Evolutionary conservation across 2,888 invertebrate species (phyloP), one percentile per base, ranked within the genome.

Genomic region (Abrostola triplasia): DNA sequence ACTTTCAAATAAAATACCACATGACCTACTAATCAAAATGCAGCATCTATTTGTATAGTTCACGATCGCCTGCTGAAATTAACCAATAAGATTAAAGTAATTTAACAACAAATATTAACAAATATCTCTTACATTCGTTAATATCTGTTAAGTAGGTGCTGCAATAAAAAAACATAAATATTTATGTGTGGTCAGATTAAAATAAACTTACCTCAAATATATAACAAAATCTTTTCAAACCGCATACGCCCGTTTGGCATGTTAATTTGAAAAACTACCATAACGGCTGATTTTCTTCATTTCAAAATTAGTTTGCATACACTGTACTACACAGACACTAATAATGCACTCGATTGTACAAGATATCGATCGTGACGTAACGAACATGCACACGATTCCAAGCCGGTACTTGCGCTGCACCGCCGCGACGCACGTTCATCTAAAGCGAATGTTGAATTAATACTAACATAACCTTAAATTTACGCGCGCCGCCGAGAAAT

Each of bases 401-500:
- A 79, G 77, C 79, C 70, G 79, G 77, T 72, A 73, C 67, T 65
- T 75, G 73, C 68, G 67, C 64, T 67, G 63, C 78, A 69, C 76
- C 54, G 64, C 35, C 70, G 24, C 24, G 4, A 71, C 71, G 77
- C 86, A 88, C 93, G 92, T 92, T 83, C 92, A 88, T 83, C 86
- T 84, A 79, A 74, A 82, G 81, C 89, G 89, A 89, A 89, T 84
- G 92, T 87, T 83, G 89, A 89, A 88, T 90, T 91, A 91, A 91
- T 90, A 94, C 94, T 94, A 92, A 90, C 90, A 92, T 93, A 93
- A 94, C 94, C 93, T 94, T 89, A 93, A 93, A 93, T 88, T 90
- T 92, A 92, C 90, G 91, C 91, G 89, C 89, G 88, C 89, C 82
- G 90, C 83, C 86, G 88, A 89, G 90, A 90, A 88, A 92, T 90